These are phyloP conservation scores for Lagopus muta DNA, from an alignment of 2,113 vertebrate genomes.

Conservation along the genomic window DNA sequence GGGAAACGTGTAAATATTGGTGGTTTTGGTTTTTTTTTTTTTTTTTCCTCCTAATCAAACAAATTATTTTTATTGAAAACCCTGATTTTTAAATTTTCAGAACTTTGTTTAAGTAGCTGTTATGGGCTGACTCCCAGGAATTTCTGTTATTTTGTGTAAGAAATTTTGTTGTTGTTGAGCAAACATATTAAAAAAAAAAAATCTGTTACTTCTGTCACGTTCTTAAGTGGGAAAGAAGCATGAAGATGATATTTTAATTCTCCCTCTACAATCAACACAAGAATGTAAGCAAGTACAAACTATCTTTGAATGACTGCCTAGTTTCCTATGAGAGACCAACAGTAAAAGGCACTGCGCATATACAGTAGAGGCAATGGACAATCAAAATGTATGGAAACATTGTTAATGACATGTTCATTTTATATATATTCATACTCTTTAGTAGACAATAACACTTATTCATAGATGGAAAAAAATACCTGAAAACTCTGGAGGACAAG, in stretches of 20 bases:
- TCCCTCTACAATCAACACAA: neutral
- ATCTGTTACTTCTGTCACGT: fast-evolving
- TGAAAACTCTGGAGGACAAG: constrained; percentile 79
- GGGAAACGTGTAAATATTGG: neutral
- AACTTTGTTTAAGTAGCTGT: neutral
- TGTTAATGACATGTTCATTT: neutral
- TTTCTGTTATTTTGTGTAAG: neutral
- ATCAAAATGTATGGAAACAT: neutral
- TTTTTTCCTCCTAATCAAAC: neutral
- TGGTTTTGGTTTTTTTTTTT: neutral
- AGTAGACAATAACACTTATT: neutral
- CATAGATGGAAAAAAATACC: constrained; percentile 69
- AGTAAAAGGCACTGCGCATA: neutral
- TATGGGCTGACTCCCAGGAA: fast-evolving
- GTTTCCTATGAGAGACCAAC: neutral
- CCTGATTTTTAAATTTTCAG: neutral
- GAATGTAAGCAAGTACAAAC: neutral
- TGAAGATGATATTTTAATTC: neutral
- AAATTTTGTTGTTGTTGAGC: neutral
- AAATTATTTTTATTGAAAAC: neutral
- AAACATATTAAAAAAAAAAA: neutral
- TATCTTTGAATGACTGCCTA: neutral
- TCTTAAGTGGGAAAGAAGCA: neutral
- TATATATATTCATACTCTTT: too few relatives aligned
- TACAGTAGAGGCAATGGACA: neutral